Conservation (phyloP, 2,888 invertebrate species). For the Scaptomyza polygonia region DNA sequence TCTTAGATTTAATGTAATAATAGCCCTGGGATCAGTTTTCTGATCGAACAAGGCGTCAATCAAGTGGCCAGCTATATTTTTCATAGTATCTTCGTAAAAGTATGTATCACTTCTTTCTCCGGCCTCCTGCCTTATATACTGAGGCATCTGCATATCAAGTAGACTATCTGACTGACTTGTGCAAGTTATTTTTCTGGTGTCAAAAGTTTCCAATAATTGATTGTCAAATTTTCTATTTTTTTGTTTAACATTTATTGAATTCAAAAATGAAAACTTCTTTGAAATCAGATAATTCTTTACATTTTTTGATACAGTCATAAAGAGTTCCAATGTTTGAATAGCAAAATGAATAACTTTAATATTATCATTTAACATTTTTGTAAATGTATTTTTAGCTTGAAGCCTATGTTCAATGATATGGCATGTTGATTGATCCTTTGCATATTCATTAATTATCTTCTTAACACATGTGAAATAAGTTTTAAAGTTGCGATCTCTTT, state of each 20-base stretch:
- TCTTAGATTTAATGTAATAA: not conserved
- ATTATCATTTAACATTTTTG: constrained; percentile 14
- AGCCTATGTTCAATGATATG: not conserved
- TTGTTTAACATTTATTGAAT: too few relatives aligned
- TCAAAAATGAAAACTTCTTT: too few relatives aligned
- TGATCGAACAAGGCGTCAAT: not conserved
- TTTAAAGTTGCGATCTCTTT: not conserved
- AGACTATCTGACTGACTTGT: too few relatives aligned
- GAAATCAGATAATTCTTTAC: too few relatives aligned
- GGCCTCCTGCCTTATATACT: not conserved
- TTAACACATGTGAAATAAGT: constrained; percentile 9
- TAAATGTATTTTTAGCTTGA: not conserved
- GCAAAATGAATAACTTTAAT: not conserved
- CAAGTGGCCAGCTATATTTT: too few relatives aligned
- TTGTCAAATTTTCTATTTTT: not conserved
- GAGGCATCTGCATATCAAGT: too few relatives aligned
- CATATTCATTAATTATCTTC: constrained; percentile 1
- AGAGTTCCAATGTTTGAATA: constrained; percentile 4
- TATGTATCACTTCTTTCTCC: not conserved
- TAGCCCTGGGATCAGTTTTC: not conserved
- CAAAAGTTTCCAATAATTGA: too few relatives aligned
- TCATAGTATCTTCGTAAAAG: too few relatives aligned
- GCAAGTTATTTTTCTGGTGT: too few relatives aligned
- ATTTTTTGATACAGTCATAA: not conserved
- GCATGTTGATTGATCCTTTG: not conserved